Evolutionary conservation across 2,888 invertebrate species (phyloP).

Genomic region (Diarsia rubi): DNA sequence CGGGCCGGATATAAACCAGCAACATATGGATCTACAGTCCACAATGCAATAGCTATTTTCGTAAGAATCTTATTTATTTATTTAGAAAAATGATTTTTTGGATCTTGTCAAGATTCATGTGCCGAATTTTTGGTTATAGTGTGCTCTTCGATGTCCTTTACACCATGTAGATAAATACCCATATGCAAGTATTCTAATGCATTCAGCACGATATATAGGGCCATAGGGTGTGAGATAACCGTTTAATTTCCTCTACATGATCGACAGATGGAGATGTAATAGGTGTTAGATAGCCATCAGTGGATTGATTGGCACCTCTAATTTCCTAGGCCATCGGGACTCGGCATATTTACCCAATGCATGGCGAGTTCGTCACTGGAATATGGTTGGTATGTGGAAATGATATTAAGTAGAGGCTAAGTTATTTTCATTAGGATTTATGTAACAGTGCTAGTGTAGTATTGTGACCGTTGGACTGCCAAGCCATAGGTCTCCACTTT

Average conservation of each 20-base stretch:
- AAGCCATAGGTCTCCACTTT: no score
- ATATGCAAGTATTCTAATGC: neutral
- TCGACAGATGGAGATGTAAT: conserved; percentile 23
- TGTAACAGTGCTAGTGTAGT: no score
- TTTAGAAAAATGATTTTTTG: no score
- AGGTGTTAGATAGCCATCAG: conserved; percentile 23
- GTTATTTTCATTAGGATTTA: neutral
- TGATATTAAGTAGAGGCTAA: neutral
- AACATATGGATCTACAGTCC: neutral
- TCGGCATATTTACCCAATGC: neutral
- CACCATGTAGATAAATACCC: neutral
- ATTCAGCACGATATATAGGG: neutral
- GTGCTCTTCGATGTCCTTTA: neutral
- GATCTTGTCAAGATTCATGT: neutral
- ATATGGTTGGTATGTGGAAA: neutral
- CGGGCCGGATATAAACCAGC: neutral
- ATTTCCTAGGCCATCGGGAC: conserved; percentile 37
- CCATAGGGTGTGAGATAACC: conserved; percentile 20
- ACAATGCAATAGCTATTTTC: neutral
- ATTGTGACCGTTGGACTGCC: no score
- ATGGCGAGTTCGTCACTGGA: neutral
- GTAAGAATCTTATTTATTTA: no score
- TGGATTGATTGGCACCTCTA: conserved; percentile 42
- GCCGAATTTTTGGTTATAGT: neutral
- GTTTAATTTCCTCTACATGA: conserved; percentile 48